Percentiles rank a stretch among this genome's conserved stretches.
phyloP scores from a whole-genome alignment of 1,140 invertebrate species.

The Sarcophaga peregrina region DNA sequence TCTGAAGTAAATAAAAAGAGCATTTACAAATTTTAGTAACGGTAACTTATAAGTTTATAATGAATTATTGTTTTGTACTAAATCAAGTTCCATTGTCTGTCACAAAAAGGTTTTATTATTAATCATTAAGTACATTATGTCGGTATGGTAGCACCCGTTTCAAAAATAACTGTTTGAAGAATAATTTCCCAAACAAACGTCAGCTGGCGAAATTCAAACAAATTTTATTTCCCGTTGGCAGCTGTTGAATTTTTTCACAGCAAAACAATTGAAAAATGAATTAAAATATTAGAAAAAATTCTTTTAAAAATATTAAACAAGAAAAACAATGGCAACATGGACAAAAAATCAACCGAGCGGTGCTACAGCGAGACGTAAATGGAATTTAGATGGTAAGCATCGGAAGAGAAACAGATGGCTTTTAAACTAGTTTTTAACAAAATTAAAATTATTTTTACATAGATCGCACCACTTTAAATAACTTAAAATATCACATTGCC shows the following conservation, averaged over 20 bases:
- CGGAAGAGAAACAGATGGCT: not conserved
- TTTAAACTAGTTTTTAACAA: conserved; percentile 53
- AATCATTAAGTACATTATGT: too few relatives aligned
- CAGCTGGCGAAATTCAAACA: conserved; percentile 10
- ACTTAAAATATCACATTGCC: conserved; percentile 72
- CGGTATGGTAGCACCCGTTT: too few relatives aligned
- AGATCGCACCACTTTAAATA: conserved; percentile 70
- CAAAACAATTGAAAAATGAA: not conserved
- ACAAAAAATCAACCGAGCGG: conserved; percentile 59
- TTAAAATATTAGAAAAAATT: not conserved
- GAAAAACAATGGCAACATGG: conserved; percentile 57
- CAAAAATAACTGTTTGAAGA: not conserved
- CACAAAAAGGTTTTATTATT: too few relatives aligned
- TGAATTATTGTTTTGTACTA: too few relatives aligned
- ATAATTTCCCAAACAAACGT: conserved; percentile 11
- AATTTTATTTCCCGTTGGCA: not conserved
- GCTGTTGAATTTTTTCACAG: conserved; percentile 35
- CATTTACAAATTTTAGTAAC: too few relatives aligned
- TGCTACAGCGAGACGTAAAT: conserved; percentile 57
- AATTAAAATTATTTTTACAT: conserved; percentile 1
- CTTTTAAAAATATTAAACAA: not conserved
- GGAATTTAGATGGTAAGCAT: conserved; percentile 61
- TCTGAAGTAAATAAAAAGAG: too few relatives aligned
- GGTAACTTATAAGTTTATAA: too few relatives aligned
- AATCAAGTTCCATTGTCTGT: too few relatives aligned